phyloP scores from a whole-genome alignment of 2,888 invertebrate species.

The Hedychridium roseum region DNA sequence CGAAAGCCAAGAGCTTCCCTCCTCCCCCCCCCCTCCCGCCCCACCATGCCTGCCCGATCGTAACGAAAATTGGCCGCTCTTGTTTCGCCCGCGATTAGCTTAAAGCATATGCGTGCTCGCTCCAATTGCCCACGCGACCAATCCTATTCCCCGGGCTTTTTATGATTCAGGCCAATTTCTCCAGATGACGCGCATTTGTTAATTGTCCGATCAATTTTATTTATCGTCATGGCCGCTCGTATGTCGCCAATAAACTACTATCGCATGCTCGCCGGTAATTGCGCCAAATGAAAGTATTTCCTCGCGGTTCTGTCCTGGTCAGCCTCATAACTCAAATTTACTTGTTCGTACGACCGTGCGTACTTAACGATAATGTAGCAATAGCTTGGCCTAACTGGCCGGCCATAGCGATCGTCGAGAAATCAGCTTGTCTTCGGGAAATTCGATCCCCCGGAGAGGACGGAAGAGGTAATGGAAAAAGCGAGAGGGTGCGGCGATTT shows the following conservation, averaged over 20 bases:
- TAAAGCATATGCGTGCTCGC: constrained; percentile 36
- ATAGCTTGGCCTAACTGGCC: too few species aligned
- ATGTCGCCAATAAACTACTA: constrained; percentile 3
- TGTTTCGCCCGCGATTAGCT: constrained; percentile 43
- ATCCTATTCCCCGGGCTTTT: constrained; percentile 17
- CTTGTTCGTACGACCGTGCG: too few species aligned
- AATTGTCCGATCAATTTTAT: constrained; percentile 20
- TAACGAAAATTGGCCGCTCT: constrained; percentile 44
- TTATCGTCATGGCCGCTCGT: background rate
- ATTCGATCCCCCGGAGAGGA: background rate
- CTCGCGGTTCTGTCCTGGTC: too few species aligned
- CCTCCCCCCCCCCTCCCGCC: constrained; percentile 14
- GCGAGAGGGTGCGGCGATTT: background rate
- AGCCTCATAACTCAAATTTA: too few species aligned
- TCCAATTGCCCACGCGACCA: constrained; percentile 28
- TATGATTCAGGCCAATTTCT: constrained; percentile 17
- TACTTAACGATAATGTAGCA: too few species aligned
- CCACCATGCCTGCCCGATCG: constrained; percentile 24
- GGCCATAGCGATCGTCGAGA: too few species aligned
- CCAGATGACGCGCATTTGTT: constrained; percentile 36
- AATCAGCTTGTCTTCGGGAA: too few species aligned
- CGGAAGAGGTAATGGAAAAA: background rate
- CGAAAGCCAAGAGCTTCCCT: too few species aligned
- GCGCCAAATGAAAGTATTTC: too few species aligned
- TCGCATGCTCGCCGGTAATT: too few species aligned